phyloP scores from a whole-genome alignment of 2,888 invertebrate species.

The Cephus runcator region DNA sequence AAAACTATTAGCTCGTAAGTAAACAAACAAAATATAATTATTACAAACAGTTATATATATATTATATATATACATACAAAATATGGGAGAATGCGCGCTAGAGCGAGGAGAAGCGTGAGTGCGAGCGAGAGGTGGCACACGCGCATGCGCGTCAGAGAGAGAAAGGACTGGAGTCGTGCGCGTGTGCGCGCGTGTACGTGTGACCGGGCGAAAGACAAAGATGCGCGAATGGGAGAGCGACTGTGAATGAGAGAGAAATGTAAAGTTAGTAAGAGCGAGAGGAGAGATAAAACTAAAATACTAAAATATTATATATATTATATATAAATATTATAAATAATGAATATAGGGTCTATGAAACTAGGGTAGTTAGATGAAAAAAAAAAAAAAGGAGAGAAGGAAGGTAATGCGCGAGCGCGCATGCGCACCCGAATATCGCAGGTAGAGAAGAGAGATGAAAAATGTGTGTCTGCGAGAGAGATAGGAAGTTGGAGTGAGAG shows the following conservation, averaged over 20 bases:
- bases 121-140: slow-evolving; percentile 28
- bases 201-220: neutral
- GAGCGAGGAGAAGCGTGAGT: slow-evolving; percentile 38
- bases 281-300: slow-evolving; percentile 53
- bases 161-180: neutral
- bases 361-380: slow-evolving; percentile 29
- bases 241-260: neutral
- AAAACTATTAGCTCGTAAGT: slow-evolving; percentile 65
- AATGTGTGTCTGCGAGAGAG: slow-evolving; percentile 24
- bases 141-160: neutral
- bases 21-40: slow-evolving; percentile 65
- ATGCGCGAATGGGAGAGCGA: neutral
- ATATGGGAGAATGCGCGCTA: slow-evolving; percentile 4
- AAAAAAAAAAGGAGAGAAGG: slow-evolving; percentile 10
- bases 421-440: slow-evolving; percentile 29
- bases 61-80: slow-evolving; percentile 63
- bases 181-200: neutral
- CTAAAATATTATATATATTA: slow-evolving; percentile 61
- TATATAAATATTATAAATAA: slow-evolving; percentile 65
- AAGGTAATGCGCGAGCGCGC: slow-evolving; percentile 18
- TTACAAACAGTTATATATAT: slow-evolving; percentile 64
- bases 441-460: slow-evolving; percentile 52
- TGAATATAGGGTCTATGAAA: slow-evolving; percentile 65
- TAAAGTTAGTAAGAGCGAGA: slow-evolving; percentile 27
- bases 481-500: neutral